A percentile compares a stretch with the other conserved stretches of the same genome.
These are phyloP conservation scores for Camponotus fellah DNA, from an alignment of 2,888 invertebrate species.

Conservation along the genomic window DNA sequence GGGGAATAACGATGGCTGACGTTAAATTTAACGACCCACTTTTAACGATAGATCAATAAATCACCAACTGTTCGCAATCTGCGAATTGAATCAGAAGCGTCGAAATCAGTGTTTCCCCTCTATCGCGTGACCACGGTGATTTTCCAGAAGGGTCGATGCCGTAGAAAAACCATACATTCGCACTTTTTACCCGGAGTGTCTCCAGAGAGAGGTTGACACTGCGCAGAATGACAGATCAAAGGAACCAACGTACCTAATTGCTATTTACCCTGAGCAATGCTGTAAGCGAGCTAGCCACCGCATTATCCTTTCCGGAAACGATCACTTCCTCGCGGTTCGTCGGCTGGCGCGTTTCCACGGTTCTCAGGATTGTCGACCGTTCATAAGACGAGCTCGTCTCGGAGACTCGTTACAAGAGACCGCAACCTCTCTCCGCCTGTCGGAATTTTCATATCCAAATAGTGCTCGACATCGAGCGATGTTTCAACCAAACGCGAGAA, in stretches of 20 bases:
- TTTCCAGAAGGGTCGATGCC: background rate
- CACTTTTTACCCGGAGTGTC: slow-evolving; percentile 39
- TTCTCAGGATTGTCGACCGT: slow-evolving; percentile 23
- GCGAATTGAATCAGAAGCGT: background rate
- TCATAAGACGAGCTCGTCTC: slow-evolving; percentile 2
- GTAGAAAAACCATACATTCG: slow-evolving; percentile 17
- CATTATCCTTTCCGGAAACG: slow-evolving; percentile 26
- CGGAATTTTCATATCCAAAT: slow-evolving; percentile 51
- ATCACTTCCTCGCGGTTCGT: slow-evolving; percentile 12
- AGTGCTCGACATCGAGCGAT: slow-evolving; percentile 47
- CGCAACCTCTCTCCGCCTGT: background rate
- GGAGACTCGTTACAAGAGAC: slow-evolving; percentile 40
- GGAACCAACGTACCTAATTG: slow-evolving; percentile 73
- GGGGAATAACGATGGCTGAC: background rate
- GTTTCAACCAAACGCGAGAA: slow-evolving; percentile 34
- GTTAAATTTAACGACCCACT: background rate
- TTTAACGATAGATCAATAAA: slow-evolving; percentile 3
- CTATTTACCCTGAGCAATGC: slow-evolving; percentile 70
- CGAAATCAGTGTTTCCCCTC: background rate
- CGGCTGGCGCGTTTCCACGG: slow-evolving; percentile 7
- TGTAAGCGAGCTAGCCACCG: slow-evolving; percentile 2
- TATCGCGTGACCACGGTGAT: background rate
- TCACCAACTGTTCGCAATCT: background rate
- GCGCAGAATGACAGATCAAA: slow-evolving; percentile 67
- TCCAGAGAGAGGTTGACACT: background rate